phyloP scores from a whole-genome alignment of 2,113 vertebrate genomes.

The Syngnathus scovelli region DNA sequence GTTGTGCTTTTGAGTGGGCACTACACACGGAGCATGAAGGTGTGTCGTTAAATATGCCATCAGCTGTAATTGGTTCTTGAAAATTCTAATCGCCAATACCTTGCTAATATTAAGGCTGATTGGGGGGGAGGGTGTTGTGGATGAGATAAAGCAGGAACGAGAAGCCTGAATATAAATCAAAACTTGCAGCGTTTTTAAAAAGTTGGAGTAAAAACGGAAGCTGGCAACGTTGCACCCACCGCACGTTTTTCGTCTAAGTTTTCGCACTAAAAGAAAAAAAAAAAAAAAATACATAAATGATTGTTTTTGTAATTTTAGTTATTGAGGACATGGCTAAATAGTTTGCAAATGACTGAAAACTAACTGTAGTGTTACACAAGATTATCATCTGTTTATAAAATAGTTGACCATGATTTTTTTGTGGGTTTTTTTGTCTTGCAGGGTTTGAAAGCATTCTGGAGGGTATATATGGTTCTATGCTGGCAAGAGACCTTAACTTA shows the following conservation, averaged over 20 bases:
- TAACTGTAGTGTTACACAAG: no score
- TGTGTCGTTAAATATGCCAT: background rate
- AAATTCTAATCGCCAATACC: background rate
- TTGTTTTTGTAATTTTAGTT: background rate
- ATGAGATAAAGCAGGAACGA: background rate
- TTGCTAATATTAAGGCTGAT: conserved; percentile 20
- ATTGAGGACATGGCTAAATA: background rate
- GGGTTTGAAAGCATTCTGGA: conserved; percentile 99
- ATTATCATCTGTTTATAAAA: background rate
- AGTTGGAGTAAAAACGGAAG: background rate
- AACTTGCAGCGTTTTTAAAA: background rate
- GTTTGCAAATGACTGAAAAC: background rate
- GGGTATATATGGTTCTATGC: conserved; percentile 96
- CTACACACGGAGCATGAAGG: background rate
- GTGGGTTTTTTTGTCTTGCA: conserved; percentile 62
- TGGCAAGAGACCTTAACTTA: conserved; percentile 96
- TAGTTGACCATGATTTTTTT: background rate
- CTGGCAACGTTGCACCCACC: background rate
- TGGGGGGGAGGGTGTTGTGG: conserved; percentile 27
- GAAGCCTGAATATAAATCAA: background rate
- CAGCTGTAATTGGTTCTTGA: background rate
- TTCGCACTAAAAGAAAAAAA: no score
- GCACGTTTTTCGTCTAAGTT: background rate
- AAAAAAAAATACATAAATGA: no score
- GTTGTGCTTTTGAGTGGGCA: background rate